A percentile compares a stretch with the other conserved stretches of the same genome.
phyloP scores from a whole-genome alignment of 2,888 invertebrate genomes.

The Pharmacophagus antenor region DNA sequence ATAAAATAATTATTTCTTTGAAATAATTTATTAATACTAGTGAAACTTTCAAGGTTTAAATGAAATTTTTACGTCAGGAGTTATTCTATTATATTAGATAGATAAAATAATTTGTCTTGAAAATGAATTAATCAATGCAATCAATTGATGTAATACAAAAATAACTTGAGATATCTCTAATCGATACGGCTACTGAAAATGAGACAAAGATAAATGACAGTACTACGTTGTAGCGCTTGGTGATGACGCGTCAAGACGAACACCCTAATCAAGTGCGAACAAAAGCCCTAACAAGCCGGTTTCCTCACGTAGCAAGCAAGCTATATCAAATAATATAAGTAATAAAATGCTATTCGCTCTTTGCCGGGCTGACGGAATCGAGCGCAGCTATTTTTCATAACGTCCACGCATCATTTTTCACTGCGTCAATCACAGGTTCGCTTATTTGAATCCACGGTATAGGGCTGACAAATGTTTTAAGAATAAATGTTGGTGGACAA shows the following conservation, averaged over 20 bases:
- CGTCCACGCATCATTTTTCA: conserved; percentile 79
- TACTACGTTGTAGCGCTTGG: conserved; percentile 43
- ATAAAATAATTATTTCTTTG: too few relatives aligned
- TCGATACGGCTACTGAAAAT: conserved; percentile 43
- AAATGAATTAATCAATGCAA: conserved; percentile 12
- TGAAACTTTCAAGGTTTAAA: too few relatives aligned
- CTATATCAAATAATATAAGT: conserved; percentile 74
- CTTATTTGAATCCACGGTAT: conserved; percentile 48
- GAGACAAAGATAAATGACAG: conserved; percentile 69
- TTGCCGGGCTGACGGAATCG: conserved; percentile 55
- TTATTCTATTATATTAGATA: too few relatives aligned
- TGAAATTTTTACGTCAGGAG: too few relatives aligned
- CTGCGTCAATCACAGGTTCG: conserved; percentile 71
- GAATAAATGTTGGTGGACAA: neutral
- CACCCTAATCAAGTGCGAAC: conserved; percentile 63
- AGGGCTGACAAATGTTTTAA: conserved; percentile 55
- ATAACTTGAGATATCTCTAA: conserved; percentile 24
- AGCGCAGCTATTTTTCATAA: conserved; percentile 75
- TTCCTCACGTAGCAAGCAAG: conserved; percentile 46
- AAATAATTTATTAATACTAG: too few relatives aligned
- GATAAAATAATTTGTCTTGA: neutral
- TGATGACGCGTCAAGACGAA: conserved; percentile 46
- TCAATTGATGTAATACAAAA: conserved; percentile 19
- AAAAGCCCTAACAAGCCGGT: conserved; percentile 55
- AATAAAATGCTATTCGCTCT: conserved; percentile 69